A percentile compares a stretch with the other conserved stretches of the same genome.
phyloP scores from a whole-genome alignment of 2,113 vertebrate genomes.

The Tychaedon coryphoeus region DNA sequence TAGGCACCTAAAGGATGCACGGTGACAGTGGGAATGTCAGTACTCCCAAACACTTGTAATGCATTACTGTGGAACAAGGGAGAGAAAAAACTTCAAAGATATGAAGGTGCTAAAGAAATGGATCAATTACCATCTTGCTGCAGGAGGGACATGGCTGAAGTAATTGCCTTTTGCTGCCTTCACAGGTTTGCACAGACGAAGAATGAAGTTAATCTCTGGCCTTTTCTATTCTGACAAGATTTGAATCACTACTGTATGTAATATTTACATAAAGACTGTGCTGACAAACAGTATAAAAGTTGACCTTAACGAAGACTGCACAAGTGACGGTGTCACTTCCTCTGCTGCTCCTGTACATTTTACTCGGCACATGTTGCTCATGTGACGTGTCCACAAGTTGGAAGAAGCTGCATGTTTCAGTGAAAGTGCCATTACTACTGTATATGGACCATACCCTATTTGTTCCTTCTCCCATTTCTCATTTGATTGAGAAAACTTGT shows the following conservation, averaged over 20 bases:
- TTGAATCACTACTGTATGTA: slow-evolving; percentile 90
- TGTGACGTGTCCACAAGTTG: slow-evolving; percentile 78
- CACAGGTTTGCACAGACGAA: slow-evolving; percentile 97
- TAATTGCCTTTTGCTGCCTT: background rate
- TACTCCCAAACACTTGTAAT: background rate
- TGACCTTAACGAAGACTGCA: slow-evolving; percentile 69
- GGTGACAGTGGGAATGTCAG: background rate
- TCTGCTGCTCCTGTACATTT: slow-evolving; percentile 84
- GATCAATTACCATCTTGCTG: background rate
- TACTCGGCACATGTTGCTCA: slow-evolving; percentile 81
- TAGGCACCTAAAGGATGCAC: rapidly evolving
- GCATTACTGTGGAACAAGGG: background rate
- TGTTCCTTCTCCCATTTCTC: slow-evolving; percentile 54
- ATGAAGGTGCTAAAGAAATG: background rate
- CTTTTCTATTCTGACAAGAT: slow-evolving; percentile 58
- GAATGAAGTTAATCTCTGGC: slow-evolving; percentile 79
- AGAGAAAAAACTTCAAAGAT: background rate
- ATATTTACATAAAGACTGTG: slow-evolving; percentile 79
- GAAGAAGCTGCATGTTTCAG: slow-evolving; percentile 84
- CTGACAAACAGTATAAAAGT: slow-evolving; percentile 47
- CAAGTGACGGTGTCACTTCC: slow-evolving; percentile 72
- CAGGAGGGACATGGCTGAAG: background rate
- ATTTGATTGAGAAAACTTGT: slow-evolving; percentile 57
- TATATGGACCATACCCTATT: slow-evolving; percentile 72
- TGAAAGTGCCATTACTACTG: slow-evolving; percentile 87